phyloP scores from a whole-genome alignment of 2,888 invertebrate species.

The Agrochola lota region DNA sequence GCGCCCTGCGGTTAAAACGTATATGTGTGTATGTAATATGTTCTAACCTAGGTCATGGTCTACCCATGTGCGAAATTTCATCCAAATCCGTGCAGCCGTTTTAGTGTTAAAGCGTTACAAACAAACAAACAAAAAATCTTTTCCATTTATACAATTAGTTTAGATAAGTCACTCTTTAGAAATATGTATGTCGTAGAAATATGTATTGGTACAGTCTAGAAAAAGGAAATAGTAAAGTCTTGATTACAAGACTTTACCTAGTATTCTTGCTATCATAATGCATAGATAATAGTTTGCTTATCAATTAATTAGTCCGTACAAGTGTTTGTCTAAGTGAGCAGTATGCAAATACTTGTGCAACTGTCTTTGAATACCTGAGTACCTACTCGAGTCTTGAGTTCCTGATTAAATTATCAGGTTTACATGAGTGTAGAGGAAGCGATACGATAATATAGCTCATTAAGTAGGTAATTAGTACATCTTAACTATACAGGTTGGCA shows the following conservation, averaged over 20 bases:
- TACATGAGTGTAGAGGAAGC: neutral
- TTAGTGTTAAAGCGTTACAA: too few species aligned
- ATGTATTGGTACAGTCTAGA: neutral
- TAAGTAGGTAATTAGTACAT: neutral
- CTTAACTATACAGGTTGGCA: too few species aligned
- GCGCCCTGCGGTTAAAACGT: too few species aligned
- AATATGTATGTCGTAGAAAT: neutral
- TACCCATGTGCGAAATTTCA: too few species aligned
- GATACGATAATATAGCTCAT: neutral
- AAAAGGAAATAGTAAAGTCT: neutral
- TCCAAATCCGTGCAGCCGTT: too few species aligned
- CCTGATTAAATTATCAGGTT: slow-evolving; percentile 35
- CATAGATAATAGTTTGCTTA: slow-evolving; percentile 4
- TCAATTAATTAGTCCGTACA: slow-evolving; percentile 43
- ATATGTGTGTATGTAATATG: too few species aligned
- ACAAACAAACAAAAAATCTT: too few species aligned
- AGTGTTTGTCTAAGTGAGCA: slow-evolving; percentile 29
- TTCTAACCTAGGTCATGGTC: too few species aligned
- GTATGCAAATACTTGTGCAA: slow-evolving; percentile 27
- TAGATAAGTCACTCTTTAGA: neutral
- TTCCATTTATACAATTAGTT: too few species aligned
- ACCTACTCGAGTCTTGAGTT: slow-evolving; percentile 11
- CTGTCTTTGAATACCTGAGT: slow-evolving; percentile 11
- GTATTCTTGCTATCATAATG: neutral
- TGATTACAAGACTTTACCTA: neutral